Evolutionary conservation across 2,888 invertebrate genomes (phyloP), one percentile per base, ranked within the genome.

Genomic region (Acronicta psi): DNA sequence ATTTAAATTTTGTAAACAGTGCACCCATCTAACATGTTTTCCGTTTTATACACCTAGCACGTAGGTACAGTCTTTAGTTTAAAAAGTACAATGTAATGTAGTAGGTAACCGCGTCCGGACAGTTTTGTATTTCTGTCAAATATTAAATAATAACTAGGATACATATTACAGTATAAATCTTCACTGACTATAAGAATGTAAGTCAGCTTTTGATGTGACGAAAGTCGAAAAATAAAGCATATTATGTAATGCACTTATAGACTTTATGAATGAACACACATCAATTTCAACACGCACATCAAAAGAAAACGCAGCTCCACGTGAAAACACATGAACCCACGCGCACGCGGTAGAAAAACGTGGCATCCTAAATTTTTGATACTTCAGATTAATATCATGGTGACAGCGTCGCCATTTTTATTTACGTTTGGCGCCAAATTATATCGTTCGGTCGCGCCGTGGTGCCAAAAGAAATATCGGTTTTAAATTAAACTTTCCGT

Each of bases 361-460:
- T 79, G 75, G 75, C 65, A 80, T 79, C 55, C 50, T 62, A 59
- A 60, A 57, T 64, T 55, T 69, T 63, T 66, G 57, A 69, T 73
- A 59, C 20, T 38, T 47, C 61, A 64, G 63, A 75, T 68, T 66
- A 70, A 72, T 65, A 65, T 69, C 66, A 61, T 77, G 75, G 70
- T 75, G 86, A 82, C 85, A 85, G 77, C 81, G 84, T 62, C 83
- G 84, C 83, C 85, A 81, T 77, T 74, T 86, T 90, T 92, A 93
- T 93, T 92, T 90, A 86, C 80, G 85, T 83, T 88, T 83, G 93
- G 93, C 93, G 93, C 93, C 93, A 86, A 86, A 88, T 88, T 84
- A 86, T 80, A 80, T 78, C 79, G 73, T 80, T 80, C 77, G 74
- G 84, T 83, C 82, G 81, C 84, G 77, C 57, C 73, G 53, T 59